phyloP scores from a whole-genome alignment of 2,113 vertebrate species.

The Ibidorhyncha struthersii region DNA sequence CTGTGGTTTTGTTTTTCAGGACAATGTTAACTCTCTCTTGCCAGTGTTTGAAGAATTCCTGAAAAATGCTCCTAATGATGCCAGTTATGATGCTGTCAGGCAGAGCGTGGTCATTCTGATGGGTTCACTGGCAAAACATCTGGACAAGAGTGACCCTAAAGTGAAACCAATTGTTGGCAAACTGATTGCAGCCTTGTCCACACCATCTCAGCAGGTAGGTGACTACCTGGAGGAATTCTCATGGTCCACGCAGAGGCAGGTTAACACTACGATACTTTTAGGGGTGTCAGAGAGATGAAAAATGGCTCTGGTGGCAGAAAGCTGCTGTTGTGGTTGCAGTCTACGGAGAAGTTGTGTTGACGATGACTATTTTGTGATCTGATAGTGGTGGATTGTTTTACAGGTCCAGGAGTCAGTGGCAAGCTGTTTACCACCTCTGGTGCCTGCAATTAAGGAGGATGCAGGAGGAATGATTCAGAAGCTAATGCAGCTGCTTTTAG shows the following conservation, averaged over 20 bases:
- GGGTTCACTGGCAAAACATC: conserved; percentile 97
- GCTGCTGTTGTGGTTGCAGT: neutral
- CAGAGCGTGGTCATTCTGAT: conserved; percentile 98
- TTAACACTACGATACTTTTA: neutral
- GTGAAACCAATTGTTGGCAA: conserved; percentile 98
- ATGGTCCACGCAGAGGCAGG: neutral
- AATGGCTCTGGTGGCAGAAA: neutral
- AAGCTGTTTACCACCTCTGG: conserved; percentile 92
- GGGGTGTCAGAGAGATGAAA: neutral
- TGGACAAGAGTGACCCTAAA: conserved; percentile 97
- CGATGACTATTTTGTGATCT: neutral
- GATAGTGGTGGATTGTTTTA: neutral
- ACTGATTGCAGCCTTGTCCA: conserved; percentile 94
- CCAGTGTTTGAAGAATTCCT: conserved; percentile 98
- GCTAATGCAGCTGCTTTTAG: conserved; percentile 92
- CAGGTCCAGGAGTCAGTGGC: conserved; percentile 98
- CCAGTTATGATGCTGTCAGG: conserved; percentile 94
- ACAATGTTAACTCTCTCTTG: conserved; percentile 93
- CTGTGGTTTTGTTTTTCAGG: conserved; percentile 78
- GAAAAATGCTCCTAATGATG: conserved; percentile 93
- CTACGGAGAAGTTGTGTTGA: neutral
- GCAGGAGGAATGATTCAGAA: conserved; percentile 94
- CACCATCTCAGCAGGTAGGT: conserved; percentile 98
- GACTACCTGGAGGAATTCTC: neutral
- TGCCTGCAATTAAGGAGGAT: conserved; percentile 96